Evolutionary conservation across 2,888 invertebrate genomes (phyloP).

Genomic region (Masnerella sp.): DNA sequence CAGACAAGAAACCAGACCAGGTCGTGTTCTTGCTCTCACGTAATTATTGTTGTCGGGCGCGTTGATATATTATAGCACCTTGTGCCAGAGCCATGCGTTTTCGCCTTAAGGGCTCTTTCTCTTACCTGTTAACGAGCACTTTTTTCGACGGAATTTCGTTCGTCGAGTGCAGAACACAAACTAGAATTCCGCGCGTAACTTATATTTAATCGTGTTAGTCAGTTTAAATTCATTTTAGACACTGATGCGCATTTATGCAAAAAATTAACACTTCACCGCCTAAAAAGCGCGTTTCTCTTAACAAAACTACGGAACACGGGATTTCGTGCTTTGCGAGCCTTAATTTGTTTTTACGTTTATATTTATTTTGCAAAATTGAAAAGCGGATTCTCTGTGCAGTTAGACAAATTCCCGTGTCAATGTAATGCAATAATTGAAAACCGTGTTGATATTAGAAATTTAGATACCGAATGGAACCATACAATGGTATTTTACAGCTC

Average conservation of each 20-base stretch:
- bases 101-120: slow-evolving; percentile 46
- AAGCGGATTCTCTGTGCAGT: too few species aligned
- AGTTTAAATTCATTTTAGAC: slow-evolving; percentile 17
- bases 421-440: too few species aligned
- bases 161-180: slow-evolving; percentile 19
- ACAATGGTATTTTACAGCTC: slow-evolving; percentile 12
- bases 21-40: slow-evolving; percentile 62
- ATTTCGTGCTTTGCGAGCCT: too few species aligned
- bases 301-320: too few species aligned
- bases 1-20: slow-evolving; percentile 43
- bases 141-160: slow-evolving; percentile 39
- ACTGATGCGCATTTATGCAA: background rate
- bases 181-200: slow-evolving; percentile 25
- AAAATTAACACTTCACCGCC: too few species aligned
- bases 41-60: slow-evolving; percentile 67
- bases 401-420: too few species aligned
- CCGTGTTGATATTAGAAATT: too few species aligned
- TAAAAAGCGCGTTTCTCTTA: too few species aligned
- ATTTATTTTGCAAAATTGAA: too few species aligned
- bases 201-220: slow-evolving; percentile 24
- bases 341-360: too few species aligned
- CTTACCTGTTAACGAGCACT: slow-evolving; percentile 44
- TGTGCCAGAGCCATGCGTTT: slow-evolving; percentile 50
- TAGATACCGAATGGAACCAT: background rate
- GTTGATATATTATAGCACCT: slow-evolving; percentile 65